Base-by-base conservation (phyloP, 2,113 vertebrate genomes). In the Eleginops maclovinus region DNA sequence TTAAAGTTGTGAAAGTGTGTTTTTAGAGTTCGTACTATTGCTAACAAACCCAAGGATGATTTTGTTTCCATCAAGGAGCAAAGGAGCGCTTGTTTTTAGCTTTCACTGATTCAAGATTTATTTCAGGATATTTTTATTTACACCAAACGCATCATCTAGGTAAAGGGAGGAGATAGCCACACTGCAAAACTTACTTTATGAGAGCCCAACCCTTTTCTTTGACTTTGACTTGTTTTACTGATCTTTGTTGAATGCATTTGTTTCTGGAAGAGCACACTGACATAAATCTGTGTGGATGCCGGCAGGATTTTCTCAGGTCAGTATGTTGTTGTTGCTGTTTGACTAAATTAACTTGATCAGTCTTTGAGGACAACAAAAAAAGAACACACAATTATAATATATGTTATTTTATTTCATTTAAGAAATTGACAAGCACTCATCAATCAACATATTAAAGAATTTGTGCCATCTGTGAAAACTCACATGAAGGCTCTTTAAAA, bases 351-450 rank as follows among this genome's bases (percentile, higher is more conserved):
- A 31, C 5, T 31, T 31, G 5, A 31, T 31, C 28, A 56, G 26
- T 6, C 14, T 55, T 4, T 55, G 22, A 26, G 22, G 12, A 55
- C 24, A 12, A 24, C 13, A 54, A 54, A 54, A 54, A 54, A 54
- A 22, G 2, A 24, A 54, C 41, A 64, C 71, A 61, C 72, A 63
- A 28, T 16, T 77, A 85, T 93, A 92, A 89, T 92, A 92, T 92
- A 94, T 89, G 90, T 86, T 85, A 87, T 94, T 95, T 94, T 94
- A 94, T 94, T 95, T 94, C 90, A 93, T 87, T 86, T 88, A 92
- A 87, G 91, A 93, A 94, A 93, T 87, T 91, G 88, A 95, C 92
- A 95, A 94, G 93, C 93, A 95, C 91, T 93, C 93, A 90, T 94
- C 91, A 90, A 89, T 93, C 83, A 87, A 94, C 93, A 93, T 91